Evolutionary conservation across 1,140 invertebrate species (phyloP).

Genomic region (Xylocopa sonorina): DNA sequence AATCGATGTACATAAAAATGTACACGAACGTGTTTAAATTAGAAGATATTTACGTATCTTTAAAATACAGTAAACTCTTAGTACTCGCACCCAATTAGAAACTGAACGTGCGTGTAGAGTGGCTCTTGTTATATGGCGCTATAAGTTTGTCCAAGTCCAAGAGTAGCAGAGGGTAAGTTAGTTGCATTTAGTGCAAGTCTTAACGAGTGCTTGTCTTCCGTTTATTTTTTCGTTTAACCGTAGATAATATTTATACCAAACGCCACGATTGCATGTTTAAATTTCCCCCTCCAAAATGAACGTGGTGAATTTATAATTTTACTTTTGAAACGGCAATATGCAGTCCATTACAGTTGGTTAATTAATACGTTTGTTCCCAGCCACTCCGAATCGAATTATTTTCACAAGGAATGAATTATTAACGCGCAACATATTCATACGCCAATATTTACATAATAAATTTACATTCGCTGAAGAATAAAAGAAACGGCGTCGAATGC

Average conservation of each 20-base stretch:
- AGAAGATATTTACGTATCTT: not conserved
- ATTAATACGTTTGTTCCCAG: constrained; percentile 44
- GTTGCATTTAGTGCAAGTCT: not conserved
- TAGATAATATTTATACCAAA: not conserved
- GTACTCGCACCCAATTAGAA: too few relatives aligned
- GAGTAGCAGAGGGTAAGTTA: too few relatives aligned
- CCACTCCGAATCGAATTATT: constrained; percentile 38
- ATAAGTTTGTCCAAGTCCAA: too few relatives aligned
- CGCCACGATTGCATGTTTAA: not conserved
- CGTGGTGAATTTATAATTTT: constrained; percentile 39
- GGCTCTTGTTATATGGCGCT: too few relatives aligned
- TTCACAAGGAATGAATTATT: constrained; percentile 49
- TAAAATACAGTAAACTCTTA: too few relatives aligned
- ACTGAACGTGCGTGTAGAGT: too few relatives aligned
- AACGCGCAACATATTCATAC: constrained; percentile 34
- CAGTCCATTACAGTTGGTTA: constrained; percentile 44
- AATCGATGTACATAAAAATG: not conserved
- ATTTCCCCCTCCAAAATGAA: not conserved
- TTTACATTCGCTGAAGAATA: constrained; percentile 22
- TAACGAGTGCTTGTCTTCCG: not conserved
- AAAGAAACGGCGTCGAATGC: constrained; percentile 1
- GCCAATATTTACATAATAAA: constrained; percentile 41
- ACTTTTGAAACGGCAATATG: constrained; percentile 33
- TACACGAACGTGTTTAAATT: too few relatives aligned
- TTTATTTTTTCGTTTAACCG: too few relatives aligned